Percentiles rank a stretch among this genome's conserved stretches.
Evolutionary conservation across 2,888 invertebrate species (phyloP).

Genomic region (Tachina fera): DNA sequence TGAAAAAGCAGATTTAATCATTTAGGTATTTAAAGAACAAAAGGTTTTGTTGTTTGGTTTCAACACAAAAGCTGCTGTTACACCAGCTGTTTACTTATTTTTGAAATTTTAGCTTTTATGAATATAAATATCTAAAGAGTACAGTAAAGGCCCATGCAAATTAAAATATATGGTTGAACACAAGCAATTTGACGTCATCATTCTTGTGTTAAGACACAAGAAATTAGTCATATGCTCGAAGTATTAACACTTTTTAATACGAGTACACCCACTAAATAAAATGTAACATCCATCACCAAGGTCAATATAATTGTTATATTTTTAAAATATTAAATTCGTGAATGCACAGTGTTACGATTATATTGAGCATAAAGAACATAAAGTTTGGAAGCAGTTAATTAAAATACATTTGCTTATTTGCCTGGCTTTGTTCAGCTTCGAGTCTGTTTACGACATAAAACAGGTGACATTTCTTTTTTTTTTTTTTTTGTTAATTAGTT

Average conservation of each 20-base stretch:
- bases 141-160: not conserved
- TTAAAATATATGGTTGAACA: no score
- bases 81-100: conserved; percentile 6
- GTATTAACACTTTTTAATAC: no score
- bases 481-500: not conserved
- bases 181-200: not conserved
- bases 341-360: not conserved
- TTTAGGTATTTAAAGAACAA: conserved; percentile 15
- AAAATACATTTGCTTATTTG: not conserved
- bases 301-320: not conserved
- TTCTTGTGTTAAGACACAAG: no score
- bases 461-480: not conserved
- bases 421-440: not conserved
- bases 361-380: not conserved
- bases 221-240: no score
- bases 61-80: not conserved
- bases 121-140: not conserved
- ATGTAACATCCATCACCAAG: no score
- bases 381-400: not conserved
- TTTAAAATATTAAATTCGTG: not conserved
- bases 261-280: no score
- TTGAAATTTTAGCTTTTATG: not conserved
- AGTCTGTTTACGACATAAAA: not conserved
- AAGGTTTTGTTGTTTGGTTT: not conserved
- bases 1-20: not conserved